Percentiles rank a stretch among this genome's conserved stretches.
Conservation (phyloP, 2,888 invertebrate species). For the Corbicula japonica region DNA sequence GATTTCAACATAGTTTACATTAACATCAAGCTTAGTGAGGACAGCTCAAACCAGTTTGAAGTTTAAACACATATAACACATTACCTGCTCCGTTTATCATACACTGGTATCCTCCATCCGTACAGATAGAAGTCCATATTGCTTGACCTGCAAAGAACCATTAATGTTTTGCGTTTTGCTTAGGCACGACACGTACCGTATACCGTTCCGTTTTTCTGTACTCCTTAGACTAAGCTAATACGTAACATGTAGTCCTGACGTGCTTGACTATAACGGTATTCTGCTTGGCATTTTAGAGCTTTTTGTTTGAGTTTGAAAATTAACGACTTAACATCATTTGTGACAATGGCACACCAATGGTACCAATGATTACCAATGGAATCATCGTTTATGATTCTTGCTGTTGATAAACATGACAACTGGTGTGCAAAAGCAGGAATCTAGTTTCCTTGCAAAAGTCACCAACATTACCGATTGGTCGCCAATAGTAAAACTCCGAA, state of each 20-base stretch:
- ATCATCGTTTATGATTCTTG: too few species aligned
- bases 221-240: background rate
- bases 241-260: background rate
- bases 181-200: background rate
- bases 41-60: too few species aligned
- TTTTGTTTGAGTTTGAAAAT: background rate
- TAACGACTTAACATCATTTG: too few species aligned
- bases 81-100: conserved; percentile 71
- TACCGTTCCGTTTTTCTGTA: background rate
- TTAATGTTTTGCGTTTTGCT: background rate
- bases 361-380: too few species aligned
- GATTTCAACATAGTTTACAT: too few species aligned
- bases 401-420: too few species aligned
- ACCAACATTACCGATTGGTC: too few species aligned
- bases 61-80: too few species aligned
- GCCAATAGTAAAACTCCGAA: background rate
- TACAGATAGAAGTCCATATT: conserved; percentile 65
- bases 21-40: too few species aligned
- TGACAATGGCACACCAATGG: too few species aligned
- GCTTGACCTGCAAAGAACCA: conserved; percentile 52
- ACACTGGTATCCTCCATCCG: conserved; percentile 66
- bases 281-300: background rate
- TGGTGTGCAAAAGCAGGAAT: too few species aligned
- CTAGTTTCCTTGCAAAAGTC: too few species aligned
- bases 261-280: background rate